These are phyloP conservation scores for Esperia sulphurella DNA, from an alignment of 2,888 invertebrate species.

Conservation along the genomic window DNA sequence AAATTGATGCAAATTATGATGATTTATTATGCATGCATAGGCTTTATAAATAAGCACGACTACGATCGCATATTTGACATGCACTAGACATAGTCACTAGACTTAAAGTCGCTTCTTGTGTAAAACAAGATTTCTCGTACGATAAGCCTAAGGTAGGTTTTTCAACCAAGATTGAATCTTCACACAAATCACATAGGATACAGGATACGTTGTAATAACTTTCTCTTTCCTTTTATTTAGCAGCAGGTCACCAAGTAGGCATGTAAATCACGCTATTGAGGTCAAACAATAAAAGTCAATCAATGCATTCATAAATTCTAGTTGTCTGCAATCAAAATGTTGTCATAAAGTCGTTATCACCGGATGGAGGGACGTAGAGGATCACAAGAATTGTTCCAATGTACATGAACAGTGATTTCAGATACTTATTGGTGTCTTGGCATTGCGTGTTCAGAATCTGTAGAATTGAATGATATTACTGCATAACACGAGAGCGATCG, in stretches of 20 bases:
- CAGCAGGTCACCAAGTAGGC: slow-evolving; percentile 2
- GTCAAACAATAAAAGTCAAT: slow-evolving; percentile 37
- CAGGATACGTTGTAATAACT: slow-evolving; percentile 10
- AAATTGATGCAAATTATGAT: too few species aligned
- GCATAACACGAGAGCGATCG: slow-evolving; percentile 40
- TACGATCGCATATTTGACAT: too few species aligned
- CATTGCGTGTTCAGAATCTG: slow-evolving; percentile 24
- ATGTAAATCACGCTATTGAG: slow-evolving; percentile 38
- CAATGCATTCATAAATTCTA: slow-evolving; percentile 31
- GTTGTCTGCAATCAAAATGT: slow-evolving; percentile 26
- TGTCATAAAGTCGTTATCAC: slow-evolving; percentile 8
- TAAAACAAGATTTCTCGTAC: background rate
- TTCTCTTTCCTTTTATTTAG: slow-evolving; percentile 1
- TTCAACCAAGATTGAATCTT: too few species aligned
- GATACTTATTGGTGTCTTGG: slow-evolving; percentile 8
- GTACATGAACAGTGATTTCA: background rate
- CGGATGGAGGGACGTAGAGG: slow-evolving; percentile 3
- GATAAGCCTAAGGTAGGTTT: too few species aligned
- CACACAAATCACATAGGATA: too few species aligned
- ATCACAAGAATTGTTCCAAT: background rate
- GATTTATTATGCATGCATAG: too few species aligned
- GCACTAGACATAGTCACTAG: too few species aligned
- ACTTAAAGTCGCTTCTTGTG: too few species aligned
- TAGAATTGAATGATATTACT: slow-evolving; percentile 28
- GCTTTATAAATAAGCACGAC: too few species aligned